phyloP scores from a whole-genome alignment of 2,888 invertebrate species.

The Papilio gigon region DNA sequence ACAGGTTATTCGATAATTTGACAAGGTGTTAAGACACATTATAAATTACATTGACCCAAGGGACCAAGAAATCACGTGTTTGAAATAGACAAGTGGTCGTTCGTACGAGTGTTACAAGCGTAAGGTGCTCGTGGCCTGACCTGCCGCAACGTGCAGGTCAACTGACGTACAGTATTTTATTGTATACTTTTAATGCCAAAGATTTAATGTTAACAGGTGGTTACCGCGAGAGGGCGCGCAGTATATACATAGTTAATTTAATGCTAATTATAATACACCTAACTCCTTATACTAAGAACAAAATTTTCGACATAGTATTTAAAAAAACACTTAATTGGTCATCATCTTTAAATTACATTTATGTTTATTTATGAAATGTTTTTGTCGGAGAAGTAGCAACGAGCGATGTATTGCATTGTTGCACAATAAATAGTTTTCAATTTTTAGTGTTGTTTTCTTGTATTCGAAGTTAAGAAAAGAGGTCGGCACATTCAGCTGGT shows the following conservation, averaged over 20 bases:
- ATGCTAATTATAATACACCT: too few relatives aligned
- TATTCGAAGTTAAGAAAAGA: too few relatives aligned
- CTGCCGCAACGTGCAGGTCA: not conserved
- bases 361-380: slow-evolving; percentile 1
- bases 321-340: too few relatives aligned
- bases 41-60: too few relatives aligned
- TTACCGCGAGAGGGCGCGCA: slow-evolving; percentile 33
- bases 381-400: not conserved
- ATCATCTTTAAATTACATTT: not conserved
- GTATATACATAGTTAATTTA: not conserved
- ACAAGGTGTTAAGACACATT: too few relatives aligned
- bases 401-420: not conserved
- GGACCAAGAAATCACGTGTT: too few relatives aligned
- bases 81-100: too few relatives aligned
- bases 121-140: not conserved
- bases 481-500: too few relatives aligned
- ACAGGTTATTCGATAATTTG: too few relatives aligned
- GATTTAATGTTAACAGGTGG: slow-evolving; percentile 43
- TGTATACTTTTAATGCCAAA: slow-evolving; percentile 46
- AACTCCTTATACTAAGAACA: too few relatives aligned
- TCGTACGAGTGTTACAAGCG: not conserved
- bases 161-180: slow-evolving; percentile 35
- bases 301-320: too few relatives aligned
- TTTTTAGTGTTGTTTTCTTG: not conserved
- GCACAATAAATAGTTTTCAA: not conserved